A percentile compares a stretch with the other conserved stretches of the same genome.
Evolutionary conservation across 2,113 vertebrate species (phyloP).

Genomic region (Puma concolor): DNA sequence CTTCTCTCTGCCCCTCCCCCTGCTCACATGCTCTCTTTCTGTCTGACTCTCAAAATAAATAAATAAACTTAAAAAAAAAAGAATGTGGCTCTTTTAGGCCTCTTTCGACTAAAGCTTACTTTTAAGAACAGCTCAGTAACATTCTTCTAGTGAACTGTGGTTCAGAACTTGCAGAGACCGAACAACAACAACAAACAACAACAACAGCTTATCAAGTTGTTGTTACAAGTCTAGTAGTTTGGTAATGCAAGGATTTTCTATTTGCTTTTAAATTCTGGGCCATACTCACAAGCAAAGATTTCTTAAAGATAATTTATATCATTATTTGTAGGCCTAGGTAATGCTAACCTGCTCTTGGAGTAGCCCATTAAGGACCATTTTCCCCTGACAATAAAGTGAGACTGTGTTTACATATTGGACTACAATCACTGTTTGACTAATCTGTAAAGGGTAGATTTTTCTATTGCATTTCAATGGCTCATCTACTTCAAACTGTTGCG

Average conservation of each 20-base stretch:
- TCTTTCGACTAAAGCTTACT: constrained; percentile 52
- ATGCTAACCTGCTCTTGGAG: constrained; percentile 79
- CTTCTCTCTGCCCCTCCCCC: too few species aligned
- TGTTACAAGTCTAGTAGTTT: constrained; percentile 66
- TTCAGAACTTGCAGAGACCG: constrained; percentile 36
- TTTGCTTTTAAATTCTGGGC: constrained; percentile 76
- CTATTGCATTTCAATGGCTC: constrained; percentile 85
- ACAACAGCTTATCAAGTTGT: constrained; percentile 36
- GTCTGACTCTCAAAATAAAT: too few species aligned
- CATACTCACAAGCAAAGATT: constrained; percentile 73
- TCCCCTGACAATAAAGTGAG: constrained; percentile 83
- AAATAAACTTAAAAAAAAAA: background rate
- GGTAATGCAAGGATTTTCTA: constrained; percentile 75
- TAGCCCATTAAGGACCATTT: constrained; percentile 84
- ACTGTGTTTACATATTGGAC: constrained; percentile 83
- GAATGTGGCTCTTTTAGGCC: constrained; percentile 20
- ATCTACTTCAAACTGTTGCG: constrained; percentile 84
- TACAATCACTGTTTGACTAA: constrained; percentile 84
- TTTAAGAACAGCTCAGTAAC: constrained; percentile 45
- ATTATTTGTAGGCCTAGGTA: constrained; percentile 78
- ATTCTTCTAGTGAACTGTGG: constrained; percentile 39
- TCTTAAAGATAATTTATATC: constrained; percentile 84
- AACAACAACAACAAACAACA: background rate
- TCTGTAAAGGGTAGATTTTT: constrained; percentile 83
- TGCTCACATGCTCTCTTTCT: too few species aligned